phyloP scores from a whole-genome alignment of 1,140 invertebrate genomes.

The Drosophila ogumai region DNA sequence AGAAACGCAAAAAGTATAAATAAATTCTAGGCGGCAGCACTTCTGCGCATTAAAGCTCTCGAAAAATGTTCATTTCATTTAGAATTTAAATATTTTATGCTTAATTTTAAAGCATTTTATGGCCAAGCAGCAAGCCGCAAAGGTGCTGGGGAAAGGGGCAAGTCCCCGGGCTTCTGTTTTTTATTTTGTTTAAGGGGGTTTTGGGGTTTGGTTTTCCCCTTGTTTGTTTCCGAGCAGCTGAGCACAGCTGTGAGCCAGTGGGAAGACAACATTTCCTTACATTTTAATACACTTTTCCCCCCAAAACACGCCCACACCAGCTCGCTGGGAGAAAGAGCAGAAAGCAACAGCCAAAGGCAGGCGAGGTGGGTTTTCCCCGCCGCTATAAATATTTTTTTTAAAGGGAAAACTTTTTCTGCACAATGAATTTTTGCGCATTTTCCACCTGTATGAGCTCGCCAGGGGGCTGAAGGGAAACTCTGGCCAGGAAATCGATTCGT shows the following conservation, averaged over 20 bases:
- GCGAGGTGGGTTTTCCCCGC: slow-evolving; percentile 28
- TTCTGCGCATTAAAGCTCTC: slow-evolving; percentile 59
- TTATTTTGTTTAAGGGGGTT: slow-evolving; percentile 21
- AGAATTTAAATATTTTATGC: slow-evolving; percentile 74
- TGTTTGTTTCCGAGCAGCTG: slow-evolving; percentile 78
- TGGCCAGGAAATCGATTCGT: slow-evolving; percentile 72
- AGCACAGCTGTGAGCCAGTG: slow-evolving; percentile 65
- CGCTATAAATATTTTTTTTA: slow-evolving; percentile 23
- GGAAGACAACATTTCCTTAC: slow-evolving; percentile 56
- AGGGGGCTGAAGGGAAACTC: neutral
- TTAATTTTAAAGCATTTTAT: slow-evolving; percentile 65
- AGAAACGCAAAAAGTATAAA: slow-evolving; percentile 27
- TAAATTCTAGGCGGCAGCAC: slow-evolving; percentile 27
- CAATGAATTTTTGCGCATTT: slow-evolving; percentile 83
- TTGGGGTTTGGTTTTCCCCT: neutral
- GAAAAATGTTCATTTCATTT: slow-evolving; percentile 29
- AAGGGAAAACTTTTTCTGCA: slow-evolving; percentile 74
- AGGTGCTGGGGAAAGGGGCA: slow-evolving; percentile 8
- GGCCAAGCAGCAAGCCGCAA: slow-evolving; percentile 34
- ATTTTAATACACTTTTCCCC: slow-evolving; percentile 79
- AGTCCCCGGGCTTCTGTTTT: slow-evolving; percentile 36
- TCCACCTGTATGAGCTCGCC: slow-evolving; percentile 73
- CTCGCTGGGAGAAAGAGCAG: slow-evolving; percentile 42
- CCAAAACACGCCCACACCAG: neutral
- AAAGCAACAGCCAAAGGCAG: slow-evolving; percentile 75